These are phyloP conservation scores for Craseonycteris thonglongyai DNA, from an alignment of 2,113 vertebrate genomes.

Conservation along the genomic window DNA sequence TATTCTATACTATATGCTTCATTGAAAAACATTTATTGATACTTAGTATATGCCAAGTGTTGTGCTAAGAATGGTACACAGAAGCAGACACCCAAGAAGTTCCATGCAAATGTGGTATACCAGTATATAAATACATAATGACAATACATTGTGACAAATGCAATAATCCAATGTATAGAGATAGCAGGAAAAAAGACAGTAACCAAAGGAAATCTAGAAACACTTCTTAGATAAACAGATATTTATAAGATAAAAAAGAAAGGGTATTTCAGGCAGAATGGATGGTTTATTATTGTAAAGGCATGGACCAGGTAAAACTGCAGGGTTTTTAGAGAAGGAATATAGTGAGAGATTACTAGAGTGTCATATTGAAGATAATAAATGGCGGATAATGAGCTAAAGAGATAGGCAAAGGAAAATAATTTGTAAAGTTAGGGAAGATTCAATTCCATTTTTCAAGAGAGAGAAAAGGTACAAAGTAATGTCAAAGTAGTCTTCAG, in stretches of 20 bases:
- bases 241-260: background rate
- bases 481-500: background rate
- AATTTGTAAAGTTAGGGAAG: background rate
- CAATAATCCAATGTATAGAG: background rate
- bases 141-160: background rate
- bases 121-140: background rate
- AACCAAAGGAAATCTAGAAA: background rate
- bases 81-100: background rate
- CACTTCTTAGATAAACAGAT: background rate
- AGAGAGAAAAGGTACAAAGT: conserved; percentile 5
- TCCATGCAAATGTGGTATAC: background rate
- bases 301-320: background rate
- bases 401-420: background rate
- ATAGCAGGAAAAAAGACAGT: conserved; percentile 1
- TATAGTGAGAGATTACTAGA: background rate
- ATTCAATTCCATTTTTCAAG: conserved; percentile 1
- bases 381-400: background rate
- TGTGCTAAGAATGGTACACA: background rate
- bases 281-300: background rate
- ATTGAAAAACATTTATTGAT: background rate
- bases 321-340: conserved; percentile 5
- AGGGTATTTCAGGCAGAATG: background rate
- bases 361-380: background rate
- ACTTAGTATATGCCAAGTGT: background rate
- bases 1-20: background rate